phyloP scores from a whole-genome alignment of 1,140 invertebrate genomes.

The Brachystomella parvula region DNA sequence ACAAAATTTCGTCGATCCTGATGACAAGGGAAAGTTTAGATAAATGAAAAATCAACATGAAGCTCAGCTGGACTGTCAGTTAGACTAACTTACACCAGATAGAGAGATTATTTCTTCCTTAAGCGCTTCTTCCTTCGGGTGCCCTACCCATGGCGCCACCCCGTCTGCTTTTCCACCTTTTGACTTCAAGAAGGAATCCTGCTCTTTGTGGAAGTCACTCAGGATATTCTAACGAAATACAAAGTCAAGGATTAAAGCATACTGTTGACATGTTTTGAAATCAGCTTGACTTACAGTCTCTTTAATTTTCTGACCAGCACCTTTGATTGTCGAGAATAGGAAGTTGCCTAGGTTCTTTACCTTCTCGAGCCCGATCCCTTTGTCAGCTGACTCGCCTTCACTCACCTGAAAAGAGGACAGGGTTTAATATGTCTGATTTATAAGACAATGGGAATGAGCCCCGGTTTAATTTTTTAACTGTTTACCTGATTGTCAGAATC shows the following conservation, averaged over 20 bases:
- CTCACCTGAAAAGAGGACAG: slow-evolving; percentile 8
- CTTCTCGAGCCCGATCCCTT: slow-evolving; percentile 60
- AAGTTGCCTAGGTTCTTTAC: slow-evolving; percentile 74
- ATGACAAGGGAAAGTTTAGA: not conserved
- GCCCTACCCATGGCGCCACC: slow-evolving; percentile 80
- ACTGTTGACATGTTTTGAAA: not conserved
- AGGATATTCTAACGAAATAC: slow-evolving; percentile 68
- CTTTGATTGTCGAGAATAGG: slow-evolving; percentile 68
- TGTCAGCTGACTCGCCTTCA: slow-evolving; percentile 58
- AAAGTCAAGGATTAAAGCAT: slow-evolving; percentile 19
- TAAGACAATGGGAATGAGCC: not conserved
- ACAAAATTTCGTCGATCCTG: slow-evolving; percentile 95
- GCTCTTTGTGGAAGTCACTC: slow-evolving; percentile 91
- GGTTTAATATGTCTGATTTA: not conserved
- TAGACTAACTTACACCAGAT: slow-evolving; percentile 56
- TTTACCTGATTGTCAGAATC: slow-evolving; percentile 65
- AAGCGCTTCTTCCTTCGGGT: slow-evolving; percentile 70
- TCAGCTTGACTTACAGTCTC: slow-evolving; percentile 79
- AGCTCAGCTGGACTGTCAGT: not conserved
- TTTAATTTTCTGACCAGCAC: slow-evolving; percentile 82
- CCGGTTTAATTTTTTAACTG: slow-evolving; percentile 3
- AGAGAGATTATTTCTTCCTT: slow-evolving; percentile 90
- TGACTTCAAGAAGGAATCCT: slow-evolving; percentile 85
- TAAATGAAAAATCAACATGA: slow-evolving; percentile 3
- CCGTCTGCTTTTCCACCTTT: slow-evolving; percentile 66